A percentile compares a stretch with the other conserved stretches of the same genome.
These are phyloP conservation scores for Leptinotarsa lineolata DNA, from an alignment of 1,140 invertebrate species.

Conservation along the genomic window DNA sequence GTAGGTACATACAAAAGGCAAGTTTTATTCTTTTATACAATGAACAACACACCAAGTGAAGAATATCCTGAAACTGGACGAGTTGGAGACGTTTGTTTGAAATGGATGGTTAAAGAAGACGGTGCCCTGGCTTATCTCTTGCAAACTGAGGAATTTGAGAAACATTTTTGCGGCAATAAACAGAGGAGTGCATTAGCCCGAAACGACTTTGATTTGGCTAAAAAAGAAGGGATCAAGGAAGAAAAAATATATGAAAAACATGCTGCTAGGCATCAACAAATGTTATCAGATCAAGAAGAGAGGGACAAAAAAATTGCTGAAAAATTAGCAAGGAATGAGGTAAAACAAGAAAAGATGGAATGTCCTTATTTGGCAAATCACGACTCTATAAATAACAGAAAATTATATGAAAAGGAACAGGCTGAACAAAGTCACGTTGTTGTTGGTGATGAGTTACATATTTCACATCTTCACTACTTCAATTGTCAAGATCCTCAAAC, in stretches of 20 bases:
- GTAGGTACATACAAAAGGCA: no score
- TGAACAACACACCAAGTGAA: conserved; percentile 17
- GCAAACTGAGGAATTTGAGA: conserved; percentile 88
- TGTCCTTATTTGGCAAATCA: conserved; percentile 61
- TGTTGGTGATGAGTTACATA: conserved; percentile 43
- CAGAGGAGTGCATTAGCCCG: conserved; percentile 84
- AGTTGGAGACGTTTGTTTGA: conserved; percentile 65
- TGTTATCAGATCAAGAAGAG: conserved; percentile 70
- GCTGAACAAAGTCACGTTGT: conserved; percentile 21
- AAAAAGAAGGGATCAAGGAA: conserved; percentile 80
- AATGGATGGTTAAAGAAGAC: conserved; percentile 93
- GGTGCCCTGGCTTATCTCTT: conserved; percentile 85
- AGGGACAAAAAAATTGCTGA: conserved; percentile 70
- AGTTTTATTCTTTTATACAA: no score
- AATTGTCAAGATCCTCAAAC: conserved; percentile 25
- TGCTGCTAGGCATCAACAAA: conserved; percentile 64
- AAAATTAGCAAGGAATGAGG: conserved; percentile 67
- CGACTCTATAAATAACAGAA: conserved; percentile 57
- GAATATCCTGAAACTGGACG: conserved; percentile 47
- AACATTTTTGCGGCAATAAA: conserved; percentile 84
- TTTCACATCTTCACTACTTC: neutral
- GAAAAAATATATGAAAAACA: conserved; percentile 66
- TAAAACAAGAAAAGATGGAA: conserved; percentile 64
- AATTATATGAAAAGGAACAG: conserved; percentile 54
- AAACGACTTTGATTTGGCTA: conserved; percentile 84